These are phyloP conservation scores for Herpetotheres cachinnans DNA, from an alignment of 2,113 vertebrate species.

Conservation along the genomic window DNA sequence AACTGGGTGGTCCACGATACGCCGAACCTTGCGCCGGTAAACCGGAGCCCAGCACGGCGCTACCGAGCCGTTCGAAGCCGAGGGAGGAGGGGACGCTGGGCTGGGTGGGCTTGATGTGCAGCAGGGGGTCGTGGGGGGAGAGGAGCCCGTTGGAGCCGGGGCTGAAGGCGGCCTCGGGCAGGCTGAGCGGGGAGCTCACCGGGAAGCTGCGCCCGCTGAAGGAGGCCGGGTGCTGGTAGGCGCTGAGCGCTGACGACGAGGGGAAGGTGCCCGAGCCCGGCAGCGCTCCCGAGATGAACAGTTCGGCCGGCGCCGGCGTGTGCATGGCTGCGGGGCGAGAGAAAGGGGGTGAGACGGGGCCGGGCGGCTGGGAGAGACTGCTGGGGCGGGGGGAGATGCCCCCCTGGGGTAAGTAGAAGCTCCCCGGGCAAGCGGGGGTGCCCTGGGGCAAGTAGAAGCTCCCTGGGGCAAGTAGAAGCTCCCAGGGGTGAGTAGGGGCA, in stretches of 20 bases:
- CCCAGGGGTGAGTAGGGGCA: too few species aligned
- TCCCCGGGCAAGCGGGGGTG: background rate
- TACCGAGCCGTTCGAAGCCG: conserved; percentile 80
- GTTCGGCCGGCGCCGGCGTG: conserved; percentile 90
- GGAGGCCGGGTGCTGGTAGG: conserved; percentile 94
- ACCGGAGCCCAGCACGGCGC: conserved; percentile 75
- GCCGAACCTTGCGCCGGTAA: conserved; percentile 65
- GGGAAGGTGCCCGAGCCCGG: conserved; percentile 92
- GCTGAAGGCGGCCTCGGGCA: conserved; percentile 93
- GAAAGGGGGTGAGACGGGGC: too few species aligned
- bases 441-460: too few species aligned
- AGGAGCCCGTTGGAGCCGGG: conserved; percentile 88
- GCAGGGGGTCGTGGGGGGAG: conserved; percentile 85
- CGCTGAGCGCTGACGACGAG: conserved; percentile 91
- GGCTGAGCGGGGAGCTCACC: conserved; percentile 83
- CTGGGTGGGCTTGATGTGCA: conserved; percentile 84
- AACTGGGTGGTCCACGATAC: conserved; percentile 71
- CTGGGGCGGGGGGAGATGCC: too few species aligned
- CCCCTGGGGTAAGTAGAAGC: background rate
- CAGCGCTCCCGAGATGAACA: conserved; percentile 93
- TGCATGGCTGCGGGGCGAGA: conserved; percentile 84
- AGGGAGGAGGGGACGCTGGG: conserved; percentile 79
- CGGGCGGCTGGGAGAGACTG: background rate
- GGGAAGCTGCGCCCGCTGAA: conserved; percentile 93
- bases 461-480: too few species aligned